Base-by-base conservation (phyloP, 2,888 invertebrate species). In the Acanthacorydalis orientalis region DNA sequence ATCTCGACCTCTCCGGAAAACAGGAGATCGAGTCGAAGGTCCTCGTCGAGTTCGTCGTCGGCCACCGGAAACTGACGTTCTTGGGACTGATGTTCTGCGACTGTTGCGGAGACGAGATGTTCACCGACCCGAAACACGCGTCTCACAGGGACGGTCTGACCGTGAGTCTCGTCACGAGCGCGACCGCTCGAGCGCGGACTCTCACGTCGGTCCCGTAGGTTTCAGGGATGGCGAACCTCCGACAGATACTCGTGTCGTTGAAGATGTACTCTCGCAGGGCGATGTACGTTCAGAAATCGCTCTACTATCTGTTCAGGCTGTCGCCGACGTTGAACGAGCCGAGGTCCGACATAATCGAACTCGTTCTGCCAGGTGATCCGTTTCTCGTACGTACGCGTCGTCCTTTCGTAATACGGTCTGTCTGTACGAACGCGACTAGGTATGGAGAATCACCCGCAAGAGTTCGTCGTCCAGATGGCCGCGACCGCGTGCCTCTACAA, bases 401-500 rank as follows among this genome's bases (percentile, higher is more conserved):
- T n/a, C n/a, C n/a, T n/a, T n/a, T n/a, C n/a, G n/a, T n/a, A n/a
- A n/a, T n/a, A n/a, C n/a, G n/a, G 4, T 14, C 7, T 42, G 16
- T 42, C 31, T 42, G 2, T 31, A 16, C 6, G n/a, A n/a, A n/a
- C n/a, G n/a, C n/a, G n/a, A n/a, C n/a, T 54, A 44, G 60, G 58
- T n/a, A 71, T 71, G 70, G 60, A 60, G 52, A 60, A 62, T 15
- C 73, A 76, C 60, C 66, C 69, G 6, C 64, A 65, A 42, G 68
- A 69, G 53, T 73, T 79, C 53, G 75, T 76, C 12, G 77, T 83
- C 15, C 82, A 82, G 63, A 77, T 83, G 74, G 80, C 82, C 11
- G 80, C 78, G 11, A 83, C 83, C 3, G 83, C 83, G 14, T 83
- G 82, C 59, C 67, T 83, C 15, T 83, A 83, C 59, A 83, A 82